Percentiles rank a stretch among this genome's conserved stretches.
Evolutionary conservation across 2,113 vertebrate genomes (phyloP).

Genomic region (Eudyptes chrysolophus): DNA sequence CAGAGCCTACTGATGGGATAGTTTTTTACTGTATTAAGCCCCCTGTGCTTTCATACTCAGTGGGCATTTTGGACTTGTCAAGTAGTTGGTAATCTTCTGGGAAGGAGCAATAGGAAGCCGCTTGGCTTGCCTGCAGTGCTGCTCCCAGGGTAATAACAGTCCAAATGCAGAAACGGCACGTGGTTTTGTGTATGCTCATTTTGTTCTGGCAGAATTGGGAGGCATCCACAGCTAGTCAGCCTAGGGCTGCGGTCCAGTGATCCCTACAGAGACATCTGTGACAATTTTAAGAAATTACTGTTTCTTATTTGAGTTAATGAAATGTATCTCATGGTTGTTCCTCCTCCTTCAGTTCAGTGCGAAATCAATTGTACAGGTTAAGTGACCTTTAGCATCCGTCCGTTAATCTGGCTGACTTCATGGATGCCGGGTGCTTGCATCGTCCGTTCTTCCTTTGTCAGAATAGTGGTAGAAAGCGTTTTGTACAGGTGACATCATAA

Average conservation of each 20-base stretch:
- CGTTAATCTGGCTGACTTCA: background rate
- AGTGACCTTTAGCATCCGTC: background rate
- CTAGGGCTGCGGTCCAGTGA: background rate
- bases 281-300: background rate
- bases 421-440: fast-evolving
- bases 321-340: background rate
- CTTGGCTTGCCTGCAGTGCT: background rate
- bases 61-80: background rate
- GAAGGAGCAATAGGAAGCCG: background rate
- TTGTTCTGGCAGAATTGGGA: background rate
- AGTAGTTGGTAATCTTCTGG: background rate
- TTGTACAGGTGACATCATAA: background rate
- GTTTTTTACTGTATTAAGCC: background rate
- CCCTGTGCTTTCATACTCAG: background rate
- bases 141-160: background rate
- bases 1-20: background rate
- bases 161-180: background rate
- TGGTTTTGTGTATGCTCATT: background rate
- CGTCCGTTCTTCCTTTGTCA: fast-evolving
- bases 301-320: background rate
- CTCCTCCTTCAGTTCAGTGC: background rate
- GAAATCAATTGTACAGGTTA: background rate
- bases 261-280: background rate
- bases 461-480: background rate
- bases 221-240: background rate